phyloP scores from a whole-genome alignment of 2,888 invertebrate genomes.

The Hecatera dysodea region DNA sequence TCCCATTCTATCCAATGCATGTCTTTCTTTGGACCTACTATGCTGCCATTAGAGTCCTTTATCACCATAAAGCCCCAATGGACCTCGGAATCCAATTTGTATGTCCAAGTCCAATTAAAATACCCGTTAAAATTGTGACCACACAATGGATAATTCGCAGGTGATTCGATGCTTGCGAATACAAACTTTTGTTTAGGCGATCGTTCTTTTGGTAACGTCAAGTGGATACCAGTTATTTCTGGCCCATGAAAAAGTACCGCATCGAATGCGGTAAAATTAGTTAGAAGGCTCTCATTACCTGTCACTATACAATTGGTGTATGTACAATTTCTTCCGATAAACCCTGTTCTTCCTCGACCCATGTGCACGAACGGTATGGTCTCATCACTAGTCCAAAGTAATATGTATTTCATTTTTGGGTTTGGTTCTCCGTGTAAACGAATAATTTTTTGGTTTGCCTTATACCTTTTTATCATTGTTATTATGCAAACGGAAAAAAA shows the following conservation, averaged over 20 bases:
- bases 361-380: slow-evolving; percentile 73
- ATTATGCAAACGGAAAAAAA: slow-evolving; percentile 28
- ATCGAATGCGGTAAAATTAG: slow-evolving; percentile 76
- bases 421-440: background rate
- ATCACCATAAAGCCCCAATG: slow-evolving; percentile 81
- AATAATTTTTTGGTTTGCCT: background rate
- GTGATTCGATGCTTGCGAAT: slow-evolving; percentile 80
- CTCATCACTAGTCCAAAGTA: slow-evolving; percentile 73
- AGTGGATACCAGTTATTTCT: slow-evolving; percentile 60
- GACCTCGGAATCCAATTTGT: slow-evolving; percentile 78
- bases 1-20: slow-evolving; percentile 78
- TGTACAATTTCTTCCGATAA: slow-evolving; percentile 74
- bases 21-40: slow-evolving; percentile 77
- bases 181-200: slow-evolving; percentile 79
- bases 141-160: slow-evolving; percentile 78
- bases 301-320: slow-evolving; percentile 81
- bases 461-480: slow-evolving; percentile 28
- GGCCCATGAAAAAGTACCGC: slow-evolving; percentile 79
- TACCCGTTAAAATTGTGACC: slow-evolving; percentile 71
- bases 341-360: slow-evolving; percentile 69
- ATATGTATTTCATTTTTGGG: slow-evolving; percentile 70
- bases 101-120: slow-evolving; percentile 87
- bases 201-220: slow-evolving; percentile 70
- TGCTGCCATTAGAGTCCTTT: slow-evolving; percentile 70
- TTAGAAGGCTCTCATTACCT: slow-evolving; percentile 66